phyloP scores from a whole-genome alignment of 1,140 invertebrate species.

The Theocolax elegans region DNA sequence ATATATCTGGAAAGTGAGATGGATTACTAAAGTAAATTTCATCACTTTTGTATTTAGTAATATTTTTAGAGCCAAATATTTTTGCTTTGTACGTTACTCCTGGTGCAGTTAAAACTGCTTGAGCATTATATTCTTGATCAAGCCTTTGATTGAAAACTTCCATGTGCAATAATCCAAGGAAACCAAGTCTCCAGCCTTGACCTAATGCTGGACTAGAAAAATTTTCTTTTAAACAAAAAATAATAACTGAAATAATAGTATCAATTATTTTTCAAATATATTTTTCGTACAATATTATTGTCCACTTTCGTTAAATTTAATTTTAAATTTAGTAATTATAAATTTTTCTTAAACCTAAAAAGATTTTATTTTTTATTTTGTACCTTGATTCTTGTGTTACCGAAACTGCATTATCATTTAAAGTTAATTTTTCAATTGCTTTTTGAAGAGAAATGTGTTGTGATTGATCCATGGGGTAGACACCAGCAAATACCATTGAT shows the following conservation, averaged over 20 bases:
- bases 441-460: slow-evolving; percentile 78
- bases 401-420: slow-evolving; percentile 95
- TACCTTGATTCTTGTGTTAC: slow-evolving; percentile 85
- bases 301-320: not conserved
- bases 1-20: slow-evolving; percentile 76
- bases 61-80: slow-evolving; percentile 74
- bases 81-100: slow-evolving; percentile 94
- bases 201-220: slow-evolving; percentile 87
- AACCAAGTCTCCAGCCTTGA: slow-evolving; percentile 93
- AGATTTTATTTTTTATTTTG: not conserved
- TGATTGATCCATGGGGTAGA: slow-evolving; percentile 92
- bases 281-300: too few relatives aligned
- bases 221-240: not conserved
- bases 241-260: not conserved
- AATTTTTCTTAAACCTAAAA: not conserved
- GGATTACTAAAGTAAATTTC: slow-evolving; percentile 88
- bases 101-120: slow-evolving; percentile 91
- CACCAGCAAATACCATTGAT: slow-evolving; percentile 94
- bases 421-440: slow-evolving; percentile 88
- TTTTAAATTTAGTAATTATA: too few relatives aligned
- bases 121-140: slow-evolving; percentile 91
- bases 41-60: slow-evolving; percentile 72
- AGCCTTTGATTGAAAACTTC: slow-evolving; percentile 95
- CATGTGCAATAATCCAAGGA: slow-evolving; percentile 94
- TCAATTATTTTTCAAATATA: too few relatives aligned